Conservation (phyloP, 2,888 invertebrate genomes). For the Bruchidius siliquastri region DNA sequence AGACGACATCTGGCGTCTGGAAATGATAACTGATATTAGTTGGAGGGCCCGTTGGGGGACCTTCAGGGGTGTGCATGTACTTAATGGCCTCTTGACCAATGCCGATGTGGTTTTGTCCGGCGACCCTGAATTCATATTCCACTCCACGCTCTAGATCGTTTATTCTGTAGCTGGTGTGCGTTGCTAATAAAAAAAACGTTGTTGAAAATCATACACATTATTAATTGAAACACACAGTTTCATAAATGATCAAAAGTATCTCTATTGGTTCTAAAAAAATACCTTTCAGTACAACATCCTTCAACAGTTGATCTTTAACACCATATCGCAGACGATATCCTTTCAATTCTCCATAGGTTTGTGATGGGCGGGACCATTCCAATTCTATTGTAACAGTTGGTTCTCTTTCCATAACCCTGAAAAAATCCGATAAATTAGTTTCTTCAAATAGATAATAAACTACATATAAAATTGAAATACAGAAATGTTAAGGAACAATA, state of each 20-base stretch:
- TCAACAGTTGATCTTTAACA: constrained; percentile 73
- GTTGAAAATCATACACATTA: no score
- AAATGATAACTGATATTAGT: constrained; percentile 79
- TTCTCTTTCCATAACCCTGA: constrained; percentile 77
- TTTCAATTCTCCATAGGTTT: constrained; percentile 82
- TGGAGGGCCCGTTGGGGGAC: constrained; percentile 83
- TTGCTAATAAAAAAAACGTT: constrained; percentile 38
- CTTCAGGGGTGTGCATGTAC: constrained; percentile 90
- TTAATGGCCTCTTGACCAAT: constrained; percentile 92
- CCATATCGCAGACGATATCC: constrained; percentile 87
- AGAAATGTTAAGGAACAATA: no score
- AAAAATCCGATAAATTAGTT: no score
- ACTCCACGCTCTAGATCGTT: constrained; percentile 85
- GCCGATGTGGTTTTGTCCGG: constrained; percentile 92
- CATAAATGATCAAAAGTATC: no score
- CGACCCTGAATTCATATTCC: constrained; percentile 94
- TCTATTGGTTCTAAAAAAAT: no score
- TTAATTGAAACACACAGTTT: no score
- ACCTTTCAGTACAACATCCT: constrained; percentile 67
- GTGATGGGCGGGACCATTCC: constrained; percentile 86
- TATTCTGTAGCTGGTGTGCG: constrained; percentile 67
- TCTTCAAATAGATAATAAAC: no score
- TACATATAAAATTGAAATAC: no score
- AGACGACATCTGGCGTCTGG: constrained; percentile 89
- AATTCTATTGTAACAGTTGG: constrained; percentile 85